These are phyloP conservation scores for Temnothorax longispinosus DNA, from an alignment of 1,140 invertebrate species.

Conservation along the genomic window DNA sequence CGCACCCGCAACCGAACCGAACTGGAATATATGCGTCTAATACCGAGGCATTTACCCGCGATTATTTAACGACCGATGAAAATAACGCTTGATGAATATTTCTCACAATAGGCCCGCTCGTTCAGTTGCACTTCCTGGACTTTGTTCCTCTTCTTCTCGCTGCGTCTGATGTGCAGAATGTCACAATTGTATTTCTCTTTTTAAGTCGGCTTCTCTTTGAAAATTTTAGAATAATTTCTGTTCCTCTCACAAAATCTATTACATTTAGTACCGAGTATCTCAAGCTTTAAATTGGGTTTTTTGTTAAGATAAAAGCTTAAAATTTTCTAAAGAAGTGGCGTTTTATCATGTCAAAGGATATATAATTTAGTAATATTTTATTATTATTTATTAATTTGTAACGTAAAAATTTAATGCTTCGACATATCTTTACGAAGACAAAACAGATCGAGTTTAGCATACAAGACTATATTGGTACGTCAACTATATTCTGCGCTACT, in stretches of 20 bases:
- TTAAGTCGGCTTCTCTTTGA: neutral
- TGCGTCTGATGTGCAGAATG: neutral
- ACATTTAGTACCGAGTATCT: neutral
- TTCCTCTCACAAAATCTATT: neutral
- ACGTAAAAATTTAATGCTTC: neutral
- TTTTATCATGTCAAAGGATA: neutral
- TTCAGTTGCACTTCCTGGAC: neutral
- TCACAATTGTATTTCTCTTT: neutral
- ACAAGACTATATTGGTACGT: neutral
- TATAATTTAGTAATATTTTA: neutral
- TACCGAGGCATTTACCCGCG: neutral
- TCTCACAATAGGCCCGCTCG: constrained; percentile 4
- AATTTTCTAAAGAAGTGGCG: neutral
- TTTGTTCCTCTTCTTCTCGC: neutral
- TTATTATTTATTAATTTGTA: neutral
- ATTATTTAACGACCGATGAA: constrained; percentile 1
- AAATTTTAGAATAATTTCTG: neutral
- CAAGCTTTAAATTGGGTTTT: neutral
- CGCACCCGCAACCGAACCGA: neutral
- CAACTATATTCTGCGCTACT: neutral
- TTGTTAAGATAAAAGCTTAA: neutral
- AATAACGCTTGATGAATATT: constrained; percentile 14
- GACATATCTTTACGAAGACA: neutral
- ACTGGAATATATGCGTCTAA: neutral
- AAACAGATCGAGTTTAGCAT: neutral